These are phyloP conservation scores for Cheilosia impressa DNA, from an alignment of 2,888 invertebrate genomes.

Conservation along the genomic window DNA sequence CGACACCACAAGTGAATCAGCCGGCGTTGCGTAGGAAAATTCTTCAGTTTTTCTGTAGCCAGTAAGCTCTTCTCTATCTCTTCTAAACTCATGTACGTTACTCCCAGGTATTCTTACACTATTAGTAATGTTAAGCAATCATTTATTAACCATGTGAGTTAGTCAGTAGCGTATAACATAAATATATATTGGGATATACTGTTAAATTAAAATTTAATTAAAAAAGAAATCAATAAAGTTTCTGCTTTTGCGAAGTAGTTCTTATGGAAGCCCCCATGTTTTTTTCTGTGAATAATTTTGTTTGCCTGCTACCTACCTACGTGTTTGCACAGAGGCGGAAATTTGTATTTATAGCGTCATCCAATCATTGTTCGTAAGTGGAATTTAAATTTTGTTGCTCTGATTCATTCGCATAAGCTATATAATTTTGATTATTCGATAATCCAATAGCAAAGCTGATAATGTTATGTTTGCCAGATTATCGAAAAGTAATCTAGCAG, in stretches of 20 bases:
- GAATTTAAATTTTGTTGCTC: no score
- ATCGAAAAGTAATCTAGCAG: no score
- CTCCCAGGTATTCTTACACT: conserved; percentile 72
- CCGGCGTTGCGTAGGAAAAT: conserved; percentile 44
- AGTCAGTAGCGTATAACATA: conserved; percentile 69
- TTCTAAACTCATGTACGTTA: conserved; percentile 66
- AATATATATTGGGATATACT: conserved; percentile 67
- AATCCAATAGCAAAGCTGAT: no score
- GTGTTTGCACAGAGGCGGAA: background rate
- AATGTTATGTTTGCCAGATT: no score
- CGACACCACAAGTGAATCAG: conserved; percentile 81
- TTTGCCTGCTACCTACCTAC: background rate
- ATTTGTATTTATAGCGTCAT: no score
- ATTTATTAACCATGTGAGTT: conserved; percentile 72
- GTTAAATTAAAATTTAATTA: conserved; percentile 51
- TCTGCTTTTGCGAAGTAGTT: conserved; percentile 69
- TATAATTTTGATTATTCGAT: no score
- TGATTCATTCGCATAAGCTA: no score
- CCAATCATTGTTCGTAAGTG: no score
- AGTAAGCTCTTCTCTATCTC: conserved; percentile 58
- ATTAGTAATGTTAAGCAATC: conserved; percentile 70
- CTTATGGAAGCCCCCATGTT: conserved; percentile 3
- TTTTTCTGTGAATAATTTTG: background rate
- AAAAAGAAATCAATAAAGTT: conserved; percentile 53
- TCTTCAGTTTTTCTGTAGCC: conserved; percentile 52